Evolutionary conservation across 2,888 invertebrate species (phyloP), one percentile per base, ranked within the genome.

Genomic region (Apodemia mormo): DNA sequence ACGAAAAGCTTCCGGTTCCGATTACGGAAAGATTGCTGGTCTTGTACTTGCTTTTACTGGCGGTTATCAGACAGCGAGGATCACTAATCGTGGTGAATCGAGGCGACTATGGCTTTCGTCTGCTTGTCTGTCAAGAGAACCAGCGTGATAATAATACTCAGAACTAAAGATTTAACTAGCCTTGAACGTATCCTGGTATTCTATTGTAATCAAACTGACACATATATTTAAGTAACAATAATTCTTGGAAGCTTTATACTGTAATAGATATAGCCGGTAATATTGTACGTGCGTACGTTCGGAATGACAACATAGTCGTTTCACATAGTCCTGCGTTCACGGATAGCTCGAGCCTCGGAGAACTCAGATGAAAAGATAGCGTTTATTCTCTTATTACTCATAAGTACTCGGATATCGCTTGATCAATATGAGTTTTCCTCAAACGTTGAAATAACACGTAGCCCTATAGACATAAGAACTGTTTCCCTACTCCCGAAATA

Each of bases 291-390:
- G 73, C 79, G 78, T 74, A 71, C 78, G 76, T 77, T 73, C 76
- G 74, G 81, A 84, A 82, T 82, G 84, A 84, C 84, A 86, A 84
- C 84, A 86, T 82, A 82, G 84, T 81, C 78, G 78, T 83, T 83
- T 79, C 79, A 81, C 79, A 77, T 79, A 79, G 83, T 82, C 81
- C 81, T 83, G 80, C 80, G 82, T 80, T 80, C 81, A 79, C 78
- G 79, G 80, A 78, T 79, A 86, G 81, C 79, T 81, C 81, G 82
- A 49, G 86, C 85, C 81, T 82, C 80, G 85, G 82, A 84, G 86
- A 86, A 86, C 82, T 87, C 83, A 87, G 90, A 91, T 90, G 85
- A 81, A 79, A 52, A 89, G 90, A 90, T 91, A 61, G 61, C 61
- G 61, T 61, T 37, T 61, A 61, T 61, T 58, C 58, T 58, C 33